Percentiles rank a stretch among this genome's conserved stretches.
These are phyloP conservation scores for Hylia prasina DNA, from an alignment of 2,113 vertebrate species.

Conservation along the genomic window DNA sequence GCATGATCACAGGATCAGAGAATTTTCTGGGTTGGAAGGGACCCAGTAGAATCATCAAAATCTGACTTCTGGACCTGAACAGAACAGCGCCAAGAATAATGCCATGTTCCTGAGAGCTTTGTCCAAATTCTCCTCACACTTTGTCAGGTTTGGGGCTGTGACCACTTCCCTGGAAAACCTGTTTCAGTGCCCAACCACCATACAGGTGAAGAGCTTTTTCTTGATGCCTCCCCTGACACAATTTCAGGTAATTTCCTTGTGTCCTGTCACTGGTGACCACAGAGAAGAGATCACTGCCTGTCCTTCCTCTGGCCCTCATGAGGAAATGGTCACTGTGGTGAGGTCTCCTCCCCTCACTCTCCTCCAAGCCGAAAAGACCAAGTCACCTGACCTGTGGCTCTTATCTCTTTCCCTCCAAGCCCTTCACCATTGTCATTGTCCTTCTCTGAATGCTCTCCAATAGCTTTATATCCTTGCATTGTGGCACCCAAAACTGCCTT, in stretches of 20 bases:
- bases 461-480: background rate
- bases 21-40: background rate
- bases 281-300: no score
- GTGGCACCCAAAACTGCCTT: background rate
- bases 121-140: background rate
- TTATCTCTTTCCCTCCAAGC: background rate
- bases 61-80: background rate
- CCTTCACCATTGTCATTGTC: background rate
- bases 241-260: no score
- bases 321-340: background rate
- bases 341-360: background rate
- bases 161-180: no score
- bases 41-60: background rate
- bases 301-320: fast-evolving
- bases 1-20: background rate
- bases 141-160: background rate
- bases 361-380: background rate
- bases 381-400: background rate
- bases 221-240: no score
- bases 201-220: background rate
- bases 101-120: background rate
- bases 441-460: background rate
- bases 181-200: no score
- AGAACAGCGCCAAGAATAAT: background rate
- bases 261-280: background rate